Evolutionary conservation across 2,888 invertebrate genomes (phyloP).

Genomic region (Tholera decimalis): DNA sequence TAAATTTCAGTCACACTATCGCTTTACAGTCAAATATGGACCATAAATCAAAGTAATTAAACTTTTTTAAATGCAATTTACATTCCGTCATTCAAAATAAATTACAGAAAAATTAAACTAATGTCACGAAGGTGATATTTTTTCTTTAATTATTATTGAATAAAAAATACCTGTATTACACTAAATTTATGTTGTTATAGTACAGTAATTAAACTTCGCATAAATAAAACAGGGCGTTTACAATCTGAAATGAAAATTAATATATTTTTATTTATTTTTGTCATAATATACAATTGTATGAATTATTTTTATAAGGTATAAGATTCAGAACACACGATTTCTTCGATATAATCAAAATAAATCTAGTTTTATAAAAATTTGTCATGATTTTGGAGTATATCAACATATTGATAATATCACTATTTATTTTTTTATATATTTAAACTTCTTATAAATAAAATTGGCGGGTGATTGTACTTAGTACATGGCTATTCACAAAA

Average conservation of each 20-base stretch:
- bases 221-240: conserved; percentile 48
- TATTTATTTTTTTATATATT: conserved; percentile 25
- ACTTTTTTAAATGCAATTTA: no score
- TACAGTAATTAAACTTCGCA: conserved; percentile 18
- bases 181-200: neutral
- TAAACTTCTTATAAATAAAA: conserved; percentile 54
- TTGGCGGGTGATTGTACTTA: conserved; percentile 67
- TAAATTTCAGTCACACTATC: no score
- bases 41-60: no score
- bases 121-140: no score
- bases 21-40: no score
- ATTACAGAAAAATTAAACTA: no score
- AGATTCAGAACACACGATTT: conserved; percentile 7
- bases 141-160: no score
- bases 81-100: no score
- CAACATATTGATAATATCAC: conserved; percentile 51
- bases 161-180: no score
- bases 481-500: conserved; percentile 54
- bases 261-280: conserved; percentile 21
- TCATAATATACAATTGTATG: conserved; percentile 6
- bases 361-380: conserved; percentile 26
- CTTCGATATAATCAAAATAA: conserved; percentile 7
- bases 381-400: conserved; percentile 57
- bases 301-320: conserved; percentile 26
- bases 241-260: conserved; percentile 41